Base-by-base conservation (phyloP, 2,797 vertebrate species). In the Antennarius maculatus region DNA sequence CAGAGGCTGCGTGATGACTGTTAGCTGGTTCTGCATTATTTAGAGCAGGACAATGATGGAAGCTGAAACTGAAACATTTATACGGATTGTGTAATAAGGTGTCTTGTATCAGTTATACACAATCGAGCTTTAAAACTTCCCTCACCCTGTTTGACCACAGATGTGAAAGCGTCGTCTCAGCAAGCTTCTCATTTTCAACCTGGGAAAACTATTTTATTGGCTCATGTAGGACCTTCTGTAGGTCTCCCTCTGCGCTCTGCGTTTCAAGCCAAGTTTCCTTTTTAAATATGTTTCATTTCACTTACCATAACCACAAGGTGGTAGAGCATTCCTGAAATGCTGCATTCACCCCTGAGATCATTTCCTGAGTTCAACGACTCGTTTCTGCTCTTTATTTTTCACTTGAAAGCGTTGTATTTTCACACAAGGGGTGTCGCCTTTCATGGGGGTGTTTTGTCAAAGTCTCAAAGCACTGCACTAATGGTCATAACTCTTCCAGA, bases 401-500 rank as follows among this genome's bases (percentile, higher is more conserved):
- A 79, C 83, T 87, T 88, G 73, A 84, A 86, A 85, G 84, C 79
- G 85, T 81, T 66, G 50, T 66, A 63, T 78, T 83, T 90, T 90
- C 80, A 88, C 89, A 87, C 84, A 70, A 47, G 60, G 54, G 69
- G 80, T 79, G 86, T 89, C 84, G 74, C 74, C 80, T 90, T 91
- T 87, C 86, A 90, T 85, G 71, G 70, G 71, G 81, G 77, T 80
- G 66, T 88, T 89, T 88, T 82, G 88, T 87, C 82, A 85, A 48
- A 69, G 82, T 86, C 90, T 87, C 82, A 79, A 61, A 84, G 76
- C 67, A 65, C 71, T 85, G 55, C 61, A 51, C 85, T 88, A 85
- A 88, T 82, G 88, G 81, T 78, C 88, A 84, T 91, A 92, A 91
- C 85, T 90, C 89, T 89, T 88, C 90, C 87, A 93, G 90, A 93